These are phyloP conservation scores for Rhamnusium bicolor DNA, from an alignment of 2,888 invertebrate species.

Conservation along the genomic window DNA sequence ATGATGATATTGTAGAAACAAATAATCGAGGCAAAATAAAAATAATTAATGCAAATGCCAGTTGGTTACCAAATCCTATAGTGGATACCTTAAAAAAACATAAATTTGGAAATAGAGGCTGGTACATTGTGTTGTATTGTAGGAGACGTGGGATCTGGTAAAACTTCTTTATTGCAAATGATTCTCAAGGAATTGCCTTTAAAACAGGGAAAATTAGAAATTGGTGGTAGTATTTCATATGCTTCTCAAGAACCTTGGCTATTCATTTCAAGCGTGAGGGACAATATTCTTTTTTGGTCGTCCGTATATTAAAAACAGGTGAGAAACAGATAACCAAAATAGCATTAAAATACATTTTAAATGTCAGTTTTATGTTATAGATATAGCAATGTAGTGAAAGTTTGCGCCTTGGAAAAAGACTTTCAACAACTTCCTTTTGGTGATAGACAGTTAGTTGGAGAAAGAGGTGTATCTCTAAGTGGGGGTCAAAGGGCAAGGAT, in stretches of 20 bases:
- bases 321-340: conserved; percentile 37
- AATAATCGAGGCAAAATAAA: conserved; percentile 59
- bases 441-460: conserved; percentile 84
- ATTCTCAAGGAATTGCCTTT: conserved; percentile 82
- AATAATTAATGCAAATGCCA: conserved; percentile 52
- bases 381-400: conserved; percentile 71
- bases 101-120: conserved; percentile 71
- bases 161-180: conserved; percentile 80
- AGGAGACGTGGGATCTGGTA: conserved; percentile 78
- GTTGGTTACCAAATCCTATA: conserved; percentile 59
- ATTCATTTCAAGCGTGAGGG: conserved; percentile 80
- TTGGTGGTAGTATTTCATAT: conserved; percentile 79
- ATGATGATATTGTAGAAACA: conserved; percentile 41
- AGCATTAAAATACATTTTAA: neutral
- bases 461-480: conserved; percentile 83
- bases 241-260: conserved; percentile 89
- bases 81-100: conserved; percentile 68
- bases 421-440: conserved; percentile 81
- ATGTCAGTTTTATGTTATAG: neutral
- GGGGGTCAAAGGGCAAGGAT: conserved; percentile 84
- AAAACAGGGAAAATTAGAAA: conserved; percentile 75
- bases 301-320: conserved; percentile 74
- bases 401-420: conserved; percentile 79
- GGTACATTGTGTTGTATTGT: conserved; percentile 73
- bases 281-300: conserved; percentile 88